phyloP scores from a whole-genome alignment of 1,140 invertebrate genomes.

The Caenorhabditis tropicalis region DNA sequence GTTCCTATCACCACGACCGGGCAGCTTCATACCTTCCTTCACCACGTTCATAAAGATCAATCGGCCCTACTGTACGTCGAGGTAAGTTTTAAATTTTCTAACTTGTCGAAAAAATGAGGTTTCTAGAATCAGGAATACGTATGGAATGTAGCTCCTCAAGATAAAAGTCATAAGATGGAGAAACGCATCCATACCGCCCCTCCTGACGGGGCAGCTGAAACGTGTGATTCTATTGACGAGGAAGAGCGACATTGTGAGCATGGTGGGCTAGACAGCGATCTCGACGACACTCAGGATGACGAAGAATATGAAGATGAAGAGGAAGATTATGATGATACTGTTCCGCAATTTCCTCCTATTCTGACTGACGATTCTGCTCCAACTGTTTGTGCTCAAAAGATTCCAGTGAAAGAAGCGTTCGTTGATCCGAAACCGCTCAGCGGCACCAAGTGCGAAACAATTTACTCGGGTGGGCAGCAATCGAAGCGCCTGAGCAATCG shows the following conservation, averaged over 20 bases:
- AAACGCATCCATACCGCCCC: not conserved
- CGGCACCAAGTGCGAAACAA: not conserved
- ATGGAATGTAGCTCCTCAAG: not conserved
- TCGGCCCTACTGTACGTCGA: not conserved
- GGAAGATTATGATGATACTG: not conserved
- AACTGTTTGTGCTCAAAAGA: not conserved
- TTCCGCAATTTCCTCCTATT: not conserved
- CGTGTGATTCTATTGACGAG: not conserved
- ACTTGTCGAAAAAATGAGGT: not conserved
- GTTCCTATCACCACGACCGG: conserved; percentile 9
- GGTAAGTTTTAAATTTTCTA: not conserved
- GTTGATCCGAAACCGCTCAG: not conserved
- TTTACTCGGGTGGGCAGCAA: not conserved
- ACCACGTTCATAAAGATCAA: conserved; percentile 15
- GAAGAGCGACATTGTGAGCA: not conserved
- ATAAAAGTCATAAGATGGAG: not conserved
- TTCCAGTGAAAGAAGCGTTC: conserved; percentile 2
- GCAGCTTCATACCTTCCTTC: not conserved
- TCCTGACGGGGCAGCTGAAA: not conserved
- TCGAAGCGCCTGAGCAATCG: not conserved
- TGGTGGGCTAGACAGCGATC: too few species aligned
- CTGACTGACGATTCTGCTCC: not conserved
- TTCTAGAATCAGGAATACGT: conserved; percentile 12
- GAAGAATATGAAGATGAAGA: conserved; percentile 2
- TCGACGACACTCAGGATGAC: not conserved